Conservation (phyloP, 2,888 invertebrate species). For the Rambutsinella grinnellia region DNA sequence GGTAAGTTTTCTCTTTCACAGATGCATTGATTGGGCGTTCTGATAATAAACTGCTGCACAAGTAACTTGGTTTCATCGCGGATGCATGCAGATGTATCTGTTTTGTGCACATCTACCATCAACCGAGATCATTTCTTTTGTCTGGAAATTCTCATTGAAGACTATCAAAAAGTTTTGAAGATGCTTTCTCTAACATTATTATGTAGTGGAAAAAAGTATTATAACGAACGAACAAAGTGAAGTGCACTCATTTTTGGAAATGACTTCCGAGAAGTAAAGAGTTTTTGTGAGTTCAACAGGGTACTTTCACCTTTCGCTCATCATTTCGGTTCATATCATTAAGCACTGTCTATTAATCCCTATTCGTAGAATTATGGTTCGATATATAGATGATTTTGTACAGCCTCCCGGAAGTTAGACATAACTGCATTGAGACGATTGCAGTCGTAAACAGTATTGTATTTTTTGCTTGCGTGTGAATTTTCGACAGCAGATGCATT, state of each 20-base stretch:
- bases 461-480: neutral
- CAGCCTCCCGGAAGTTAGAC: too few relatives aligned
- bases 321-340: too few relatives aligned
- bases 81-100: neutral
- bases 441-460: neutral
- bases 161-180: too few relatives aligned
- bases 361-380: too few relatives aligned
- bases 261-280: neutral
- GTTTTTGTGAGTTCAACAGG: neutral
- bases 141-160: too few relatives aligned
- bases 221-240: too few relatives aligned
- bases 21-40: slow-evolving; percentile 49
- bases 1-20: slow-evolving; percentile 20
- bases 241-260: neutral
- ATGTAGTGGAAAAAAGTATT: too few relatives aligned
- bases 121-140: too few relatives aligned
- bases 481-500: neutral
- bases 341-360: too few relatives aligned
- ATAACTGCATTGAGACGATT: neutral
- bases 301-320: neutral
- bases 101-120: too few relatives aligned
- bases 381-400: too few relatives aligned
- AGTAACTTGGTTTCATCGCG: neutral
- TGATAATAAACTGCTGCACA: neutral
- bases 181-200: too few relatives aligned